Evolutionary conservation across 2,888 invertebrate species (phyloP), one percentile per base, ranked within the genome.

Genomic region (Trissolcus japonicus): DNA sequence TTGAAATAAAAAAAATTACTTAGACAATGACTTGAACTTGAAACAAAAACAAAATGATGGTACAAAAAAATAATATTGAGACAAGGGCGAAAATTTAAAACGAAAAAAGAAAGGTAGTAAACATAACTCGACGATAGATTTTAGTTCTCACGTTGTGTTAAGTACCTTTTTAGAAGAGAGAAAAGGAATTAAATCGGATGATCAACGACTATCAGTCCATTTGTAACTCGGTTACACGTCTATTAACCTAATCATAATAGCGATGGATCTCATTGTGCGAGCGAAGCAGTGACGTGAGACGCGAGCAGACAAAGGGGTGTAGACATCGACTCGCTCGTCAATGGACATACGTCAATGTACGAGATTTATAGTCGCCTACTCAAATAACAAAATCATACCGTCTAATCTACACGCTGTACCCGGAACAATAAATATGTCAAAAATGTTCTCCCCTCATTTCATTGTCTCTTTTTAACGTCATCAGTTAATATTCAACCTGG

Each of bases 211-310:
- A 62, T 65, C 69, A 56, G 55, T 46, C 61, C 59, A 66, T 62
- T 67, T 68, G 69, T 76, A 71, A 80, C 79, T 80, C 71, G 76
- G 79, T 82, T 80, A 81, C 80, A 82, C 82, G 82, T 79, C 79
- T 80, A 81, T 82, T 82, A 82, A 79, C 76, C 79, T 78, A 79
- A 81, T 81, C 80, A 67, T 74, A 76, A 77, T 74, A 50, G 79
- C 76, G 67, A 60, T 60, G 35, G 59, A 43, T 69, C 73, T 74
- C 69, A 68, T 76, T 79, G 76, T 79, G 59, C 43, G 65, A 73
- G 54, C 53, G 59, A 61, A 57, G 63, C 76, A 74, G 63, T 57
- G 68, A 71, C 74, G 71, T 69, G 71, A 79, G 76, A 74, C 74
- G 63, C 61, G 66, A 63, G 48, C 72, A 63, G 19, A 68, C 68